phyloP scores from a whole-genome alignment of 2,113 vertebrate genomes.

The Cephalophus harveyi region DNA sequence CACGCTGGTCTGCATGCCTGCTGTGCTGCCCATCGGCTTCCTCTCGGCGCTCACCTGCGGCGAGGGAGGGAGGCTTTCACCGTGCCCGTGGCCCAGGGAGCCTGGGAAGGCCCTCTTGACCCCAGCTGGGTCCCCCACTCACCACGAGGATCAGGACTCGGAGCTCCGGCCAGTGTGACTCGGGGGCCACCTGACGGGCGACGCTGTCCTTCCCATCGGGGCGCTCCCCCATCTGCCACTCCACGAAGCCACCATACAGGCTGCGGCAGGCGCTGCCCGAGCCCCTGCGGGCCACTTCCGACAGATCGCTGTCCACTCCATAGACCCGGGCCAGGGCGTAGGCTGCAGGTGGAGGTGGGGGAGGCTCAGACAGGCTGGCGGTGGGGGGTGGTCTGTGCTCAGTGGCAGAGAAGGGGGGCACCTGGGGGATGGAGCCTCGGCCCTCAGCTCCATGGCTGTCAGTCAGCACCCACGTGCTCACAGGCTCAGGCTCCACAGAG shows the following conservation, averaged over 20 bases:
- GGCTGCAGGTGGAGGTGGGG: conserved; percentile 72
- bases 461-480: neutral
- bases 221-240: conserved; percentile 90
- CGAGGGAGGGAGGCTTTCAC: rapidly evolving
- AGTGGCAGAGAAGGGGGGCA: neutral
- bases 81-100: rapidly evolving
- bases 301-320: conserved; percentile 89
- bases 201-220: conserved; percentile 92
- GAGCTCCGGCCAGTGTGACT: conserved; percentile 93
- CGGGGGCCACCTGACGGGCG: conserved; percentile 88
- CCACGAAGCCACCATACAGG: conserved; percentile 93
- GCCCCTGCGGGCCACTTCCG: conserved; percentile 91
- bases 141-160: conserved; percentile 93
- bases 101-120: neutral
- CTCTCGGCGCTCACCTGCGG: conserved; percentile 88
- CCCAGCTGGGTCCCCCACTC: conserved; percentile 62
- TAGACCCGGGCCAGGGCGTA: conserved; percentile 88
- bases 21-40: conserved; percentile 89
- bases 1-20: conserved; percentile 94
- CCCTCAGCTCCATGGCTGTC: neutral
- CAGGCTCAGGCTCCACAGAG: neutral
- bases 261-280: conserved; percentile 96
- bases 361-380: neutral
- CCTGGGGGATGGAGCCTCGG: neutral
- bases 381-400: neutral